Conservation (phyloP, 2,797 vertebrate species). For the Heterohyrax brucei region DNA sequence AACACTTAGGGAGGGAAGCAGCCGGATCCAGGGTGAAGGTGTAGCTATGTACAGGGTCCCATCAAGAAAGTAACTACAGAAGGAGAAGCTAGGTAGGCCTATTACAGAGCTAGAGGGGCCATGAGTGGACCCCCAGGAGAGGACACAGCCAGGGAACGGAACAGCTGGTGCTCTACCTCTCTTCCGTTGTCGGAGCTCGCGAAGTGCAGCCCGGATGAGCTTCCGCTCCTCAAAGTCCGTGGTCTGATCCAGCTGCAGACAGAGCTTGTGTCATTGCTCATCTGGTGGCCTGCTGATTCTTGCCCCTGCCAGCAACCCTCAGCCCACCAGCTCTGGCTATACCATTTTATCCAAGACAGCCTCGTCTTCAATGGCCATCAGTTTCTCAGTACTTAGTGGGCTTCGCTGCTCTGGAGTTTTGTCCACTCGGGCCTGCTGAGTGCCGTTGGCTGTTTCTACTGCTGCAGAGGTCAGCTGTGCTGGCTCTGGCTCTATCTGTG, state of each 20-base stretch:
- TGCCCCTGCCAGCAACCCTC: background rate
- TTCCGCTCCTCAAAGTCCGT: conserved; percentile 97
- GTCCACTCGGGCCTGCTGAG: conserved; percentile 87
- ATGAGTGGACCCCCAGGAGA: background rate
- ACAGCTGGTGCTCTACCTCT: conserved; percentile 92
- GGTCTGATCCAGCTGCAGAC: conserved; percentile 94
- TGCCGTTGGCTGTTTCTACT: conserved; percentile 91
- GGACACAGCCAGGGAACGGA: too few species aligned
- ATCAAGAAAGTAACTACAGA: background rate
- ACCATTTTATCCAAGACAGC: conserved; percentile 98
- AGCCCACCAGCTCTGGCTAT: conserved; percentile 57
- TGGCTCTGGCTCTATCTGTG: conserved; percentile 94
- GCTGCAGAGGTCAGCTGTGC: conserved; percentile 89
- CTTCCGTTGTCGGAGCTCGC: conserved; percentile 97
- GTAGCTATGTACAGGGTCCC: background rate
- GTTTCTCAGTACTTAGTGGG: conserved; percentile 93
- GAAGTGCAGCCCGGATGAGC: conserved; percentile 97
- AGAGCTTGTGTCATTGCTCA: conserved; percentile 16
- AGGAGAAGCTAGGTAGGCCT: background rate
- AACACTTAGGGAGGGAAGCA: background rate
- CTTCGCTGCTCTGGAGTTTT: conserved; percentile 87
- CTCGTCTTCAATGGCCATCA: conserved; percentile 96
- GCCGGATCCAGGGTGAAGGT: background rate
- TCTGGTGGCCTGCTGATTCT: background rate
- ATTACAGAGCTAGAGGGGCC: conserved; percentile 7